These are phyloP conservation scores for Drosophila pseudoananassae DNA, from an alignment of 1,140 invertebrate genomes.

Conservation along the genomic window DNA sequence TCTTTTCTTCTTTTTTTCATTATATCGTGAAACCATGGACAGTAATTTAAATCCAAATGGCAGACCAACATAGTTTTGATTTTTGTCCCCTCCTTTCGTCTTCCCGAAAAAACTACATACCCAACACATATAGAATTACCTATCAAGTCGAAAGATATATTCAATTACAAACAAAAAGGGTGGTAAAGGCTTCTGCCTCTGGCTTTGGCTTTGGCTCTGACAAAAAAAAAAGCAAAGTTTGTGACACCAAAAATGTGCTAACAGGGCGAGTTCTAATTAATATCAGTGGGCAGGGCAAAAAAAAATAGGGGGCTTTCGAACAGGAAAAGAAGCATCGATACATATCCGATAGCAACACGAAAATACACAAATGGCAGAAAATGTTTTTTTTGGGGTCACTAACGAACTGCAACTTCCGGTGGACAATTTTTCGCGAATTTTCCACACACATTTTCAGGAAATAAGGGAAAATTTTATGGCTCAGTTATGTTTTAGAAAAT, in stretches of 20 bases:
- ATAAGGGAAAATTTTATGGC: too few relatives aligned
- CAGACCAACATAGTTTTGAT: slow-evolving; percentile 37
- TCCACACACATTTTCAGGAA: not conserved
- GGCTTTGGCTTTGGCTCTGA: too few relatives aligned
- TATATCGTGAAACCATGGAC: slow-evolving; percentile 14
- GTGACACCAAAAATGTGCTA: slow-evolving; percentile 35
- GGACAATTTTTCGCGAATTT: not conserved
- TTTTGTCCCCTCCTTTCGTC: not conserved
- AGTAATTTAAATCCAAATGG: slow-evolving; percentile 62
- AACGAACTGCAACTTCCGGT: too few relatives aligned
- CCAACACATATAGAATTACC: slow-evolving; percentile 4
- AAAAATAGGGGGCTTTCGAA: not conserved
- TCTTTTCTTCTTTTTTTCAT: slow-evolving; percentile 24
- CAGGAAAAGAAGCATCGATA: not conserved
- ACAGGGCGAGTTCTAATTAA: slow-evolving; percentile 35
- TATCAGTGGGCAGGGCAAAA: not conserved
- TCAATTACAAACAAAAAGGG: slow-evolving; percentile 22
- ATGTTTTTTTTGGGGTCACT: not conserved
- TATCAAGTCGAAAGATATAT: slow-evolving; percentile 29
- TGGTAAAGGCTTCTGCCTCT: not conserved
- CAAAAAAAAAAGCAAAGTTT: slow-evolving; percentile 16
- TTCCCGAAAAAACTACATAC: slow-evolving; percentile 12
- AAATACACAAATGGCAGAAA: not conserved
- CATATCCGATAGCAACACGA: slow-evolving; percentile 27
- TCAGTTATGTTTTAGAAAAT: too few relatives aligned